phyloP scores from a whole-genome alignment of 1,140 invertebrate genomes.

The Spodoptera litura region DNA sequence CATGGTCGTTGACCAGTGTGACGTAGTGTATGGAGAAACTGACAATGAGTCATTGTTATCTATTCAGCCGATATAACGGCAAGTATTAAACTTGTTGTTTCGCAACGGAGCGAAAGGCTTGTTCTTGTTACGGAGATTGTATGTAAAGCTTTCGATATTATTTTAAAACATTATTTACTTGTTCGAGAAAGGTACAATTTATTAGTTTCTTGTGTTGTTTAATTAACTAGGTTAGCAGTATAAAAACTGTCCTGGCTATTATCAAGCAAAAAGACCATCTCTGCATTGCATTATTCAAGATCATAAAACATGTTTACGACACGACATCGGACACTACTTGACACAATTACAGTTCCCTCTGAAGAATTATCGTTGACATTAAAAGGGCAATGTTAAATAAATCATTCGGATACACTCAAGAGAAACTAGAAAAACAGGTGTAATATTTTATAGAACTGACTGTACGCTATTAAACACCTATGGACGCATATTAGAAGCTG shows the following conservation, averaged over 20 bases:
- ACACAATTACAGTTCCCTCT: not conserved
- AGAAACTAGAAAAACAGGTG: conserved; percentile 5
- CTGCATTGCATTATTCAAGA: not conserved
- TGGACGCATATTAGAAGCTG: not conserved
- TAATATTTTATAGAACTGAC: not conserved
- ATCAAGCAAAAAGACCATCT: no score
- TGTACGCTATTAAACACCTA: not conserved
- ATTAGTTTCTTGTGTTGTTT: not conserved
- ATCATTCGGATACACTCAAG: not conserved
- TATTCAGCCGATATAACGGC: conserved; percentile 41
- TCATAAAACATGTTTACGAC: not conserved
- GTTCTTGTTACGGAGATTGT: conserved; percentile 23
- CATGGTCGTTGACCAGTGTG: conserved; percentile 17
- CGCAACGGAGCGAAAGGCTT: conserved; percentile 29
- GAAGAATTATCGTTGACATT: not conserved
- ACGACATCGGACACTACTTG: not conserved
- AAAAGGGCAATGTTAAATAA: not conserved
- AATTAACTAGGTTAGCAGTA: not conserved
- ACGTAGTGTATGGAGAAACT: conserved; percentile 29
- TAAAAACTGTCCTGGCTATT: no score
- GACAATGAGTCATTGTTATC: conserved; percentile 46
- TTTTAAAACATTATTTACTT: not conserved
- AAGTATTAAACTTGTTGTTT: conserved; percentile 40
- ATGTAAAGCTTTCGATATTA: not conserved
- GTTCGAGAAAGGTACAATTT: not conserved